Base-by-base conservation (phyloP, 2,888 invertebrate species). In the Hybos culiciformis region DNA sequence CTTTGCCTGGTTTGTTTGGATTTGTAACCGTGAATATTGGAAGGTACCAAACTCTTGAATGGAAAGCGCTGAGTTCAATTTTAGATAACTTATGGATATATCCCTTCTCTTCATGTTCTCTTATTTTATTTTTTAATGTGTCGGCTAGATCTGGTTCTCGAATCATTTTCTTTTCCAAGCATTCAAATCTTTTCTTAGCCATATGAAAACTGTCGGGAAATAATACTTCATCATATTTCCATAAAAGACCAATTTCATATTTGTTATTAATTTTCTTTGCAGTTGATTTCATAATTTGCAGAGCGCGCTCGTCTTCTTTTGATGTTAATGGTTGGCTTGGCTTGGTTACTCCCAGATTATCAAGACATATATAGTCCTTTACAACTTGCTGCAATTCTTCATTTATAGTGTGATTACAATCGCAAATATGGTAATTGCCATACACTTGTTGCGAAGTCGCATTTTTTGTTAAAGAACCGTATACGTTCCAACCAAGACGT, bases 21-120 rank as follows among this genome's bases (percentile, higher is more conserved):
- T 50, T 50, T 26, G 50, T 51, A 1, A 56, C 56, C 5, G 50
- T 48, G 40, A 58, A 56, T 17, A 56, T 53, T 2, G 55, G 56
- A 11, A 56, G 38, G 37, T 55, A 58, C 55, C 56, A 57, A 2
- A 40, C 48, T 15, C 29, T 43, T 43, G 19, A 26, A 23, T 34
- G 26, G 23, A 18, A 31, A 18, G 40, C 40, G 5, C 31, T 32
- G 18, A 48, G n/a, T 44, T 53, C 50, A 15, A 46, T 38, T 15
- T 17, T 19, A 11, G 40, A 21, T 17, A 51, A n/a, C 37, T 44
- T 46, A 7, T 46, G 23, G 3, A 47, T 48, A 34, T 55, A 56
- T 18, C 47, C 48, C 34, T 55, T 50, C 6, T 36, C 24, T 12
- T 51, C 4, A 8, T 47, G 48, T 39, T 52, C 48, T 32, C 44